These are phyloP conservation scores for Ursus arctos DNA, from an alignment of 2,113 vertebrate genomes.

Conservation along the genomic window DNA sequence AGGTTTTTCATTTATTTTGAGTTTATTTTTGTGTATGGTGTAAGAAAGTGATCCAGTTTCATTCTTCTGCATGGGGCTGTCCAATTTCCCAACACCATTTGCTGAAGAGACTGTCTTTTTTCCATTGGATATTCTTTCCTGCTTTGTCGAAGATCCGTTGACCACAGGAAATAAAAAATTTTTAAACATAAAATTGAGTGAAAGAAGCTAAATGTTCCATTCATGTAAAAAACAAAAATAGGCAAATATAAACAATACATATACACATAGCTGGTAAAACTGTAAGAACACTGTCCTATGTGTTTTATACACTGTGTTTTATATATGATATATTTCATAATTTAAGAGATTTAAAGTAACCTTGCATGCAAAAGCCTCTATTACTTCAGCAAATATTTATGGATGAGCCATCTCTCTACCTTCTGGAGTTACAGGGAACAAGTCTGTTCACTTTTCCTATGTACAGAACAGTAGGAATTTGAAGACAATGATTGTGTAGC, in stretches of 20 bases:
- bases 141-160: not conserved
- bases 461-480: not conserved
- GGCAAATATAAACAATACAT: not conserved
- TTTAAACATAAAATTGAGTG: not conserved
- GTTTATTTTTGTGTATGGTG: not conserved
- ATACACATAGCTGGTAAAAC: not conserved
- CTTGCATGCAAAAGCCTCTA: not conserved
- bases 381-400: not conserved
- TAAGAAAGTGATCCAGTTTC: not conserved
- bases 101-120: not conserved
- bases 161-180: not conserved
- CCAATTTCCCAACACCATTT: not conserved
- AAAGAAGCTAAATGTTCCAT: not conserved
- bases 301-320: not conserved
- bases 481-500: not conserved
- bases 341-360: not conserved
- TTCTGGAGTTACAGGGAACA: not conserved
- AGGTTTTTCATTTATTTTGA: not conserved
- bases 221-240: not conserved
- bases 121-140: not conserved
- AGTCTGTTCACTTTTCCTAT: not conserved
- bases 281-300: not conserved
- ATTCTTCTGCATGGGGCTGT: not conserved
- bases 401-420: not conserved
- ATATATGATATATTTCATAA: not conserved